phyloP scores from a whole-genome alignment of 2,888 invertebrate genomes.

The Platycnemis pennipes region DNA sequence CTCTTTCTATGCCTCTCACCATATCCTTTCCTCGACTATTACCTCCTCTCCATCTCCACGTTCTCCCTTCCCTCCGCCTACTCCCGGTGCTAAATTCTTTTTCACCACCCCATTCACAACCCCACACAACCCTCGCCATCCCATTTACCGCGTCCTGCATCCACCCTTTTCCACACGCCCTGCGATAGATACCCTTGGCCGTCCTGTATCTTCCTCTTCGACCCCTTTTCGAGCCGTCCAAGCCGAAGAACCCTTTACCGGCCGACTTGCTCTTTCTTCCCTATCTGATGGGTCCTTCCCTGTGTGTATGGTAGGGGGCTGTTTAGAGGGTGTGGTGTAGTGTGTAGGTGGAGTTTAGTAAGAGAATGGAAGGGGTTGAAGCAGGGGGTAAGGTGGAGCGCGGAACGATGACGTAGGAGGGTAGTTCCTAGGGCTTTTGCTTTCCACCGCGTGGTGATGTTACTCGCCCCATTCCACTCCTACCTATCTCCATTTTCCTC shows the following conservation, averaged over 20 bases:
- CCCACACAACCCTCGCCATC: neutral
- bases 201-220: neutral
- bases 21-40: neutral
- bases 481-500: neutral
- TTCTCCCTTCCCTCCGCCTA: neutral
- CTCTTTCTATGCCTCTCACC: no score
- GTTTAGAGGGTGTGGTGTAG: neutral
- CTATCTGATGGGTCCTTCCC: constrained; percentile 4
- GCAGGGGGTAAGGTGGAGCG: no score
- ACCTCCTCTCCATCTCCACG: neutral
- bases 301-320: neutral
- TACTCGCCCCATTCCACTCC: neutral
- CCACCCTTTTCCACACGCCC: neutral
- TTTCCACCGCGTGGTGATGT: neutral
- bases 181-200: neutral
- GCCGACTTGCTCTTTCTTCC: neutral
- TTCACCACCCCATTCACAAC: neutral
- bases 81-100: neutral
- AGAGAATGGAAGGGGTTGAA: no score
- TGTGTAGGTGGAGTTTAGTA: neutral
- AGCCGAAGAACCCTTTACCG: constrained; percentile 6
- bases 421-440: neutral
- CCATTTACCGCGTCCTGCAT: neutral
- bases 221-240: neutral
- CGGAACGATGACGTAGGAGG: neutral